Evolutionary conservation across 2,888 invertebrate genomes (phyloP).

Genomic region (Selenia dentaria): DNA sequence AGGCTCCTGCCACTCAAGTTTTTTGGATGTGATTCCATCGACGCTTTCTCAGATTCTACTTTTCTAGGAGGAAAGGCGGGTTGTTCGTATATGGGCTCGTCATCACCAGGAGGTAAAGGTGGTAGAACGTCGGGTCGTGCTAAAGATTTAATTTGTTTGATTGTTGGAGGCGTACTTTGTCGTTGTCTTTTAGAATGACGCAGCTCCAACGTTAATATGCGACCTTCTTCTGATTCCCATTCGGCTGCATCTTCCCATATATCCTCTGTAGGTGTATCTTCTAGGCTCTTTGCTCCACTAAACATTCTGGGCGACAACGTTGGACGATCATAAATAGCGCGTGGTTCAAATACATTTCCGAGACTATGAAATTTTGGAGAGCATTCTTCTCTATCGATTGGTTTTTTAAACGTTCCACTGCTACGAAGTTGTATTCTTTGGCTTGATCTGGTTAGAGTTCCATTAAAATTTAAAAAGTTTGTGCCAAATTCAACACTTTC

Average conservation of each 20-base stretch:
- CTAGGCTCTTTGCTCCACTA: constrained; percentile 58
- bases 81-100: constrained; percentile 83
- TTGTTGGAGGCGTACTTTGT: constrained; percentile 79
- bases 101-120: constrained; percentile 83
- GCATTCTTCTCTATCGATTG: constrained; percentile 58
- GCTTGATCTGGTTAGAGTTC: constrained; percentile 44
- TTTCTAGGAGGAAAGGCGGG: constrained; percentile 83
- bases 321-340: constrained; percentile 71
- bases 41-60: constrained; percentile 60
- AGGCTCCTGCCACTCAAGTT: constrained; percentile 88
- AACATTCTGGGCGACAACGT: constrained; percentile 58
- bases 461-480: constrained; percentile 59
- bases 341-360: constrained; percentile 89
- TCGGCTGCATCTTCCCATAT: constrained; percentile 61
- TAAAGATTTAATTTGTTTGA: constrained; percentile 71
- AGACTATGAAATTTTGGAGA: constrained; percentile 86
- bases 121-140: constrained; percentile 89
- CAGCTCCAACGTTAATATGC: constrained; percentile 88
- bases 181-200: constrained; percentile 90
- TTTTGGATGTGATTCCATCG: constrained; percentile 84
- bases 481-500: constrained; percentile 63
- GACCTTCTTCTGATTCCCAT: constrained; percentile 83
- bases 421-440: constrained; percentile 87
- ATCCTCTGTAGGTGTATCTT: constrained; percentile 51
- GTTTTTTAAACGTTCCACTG: constrained; percentile 89